phyloP scores from a whole-genome alignment of 1,140 invertebrate genomes.

The Phocides pigmalion region DNA sequence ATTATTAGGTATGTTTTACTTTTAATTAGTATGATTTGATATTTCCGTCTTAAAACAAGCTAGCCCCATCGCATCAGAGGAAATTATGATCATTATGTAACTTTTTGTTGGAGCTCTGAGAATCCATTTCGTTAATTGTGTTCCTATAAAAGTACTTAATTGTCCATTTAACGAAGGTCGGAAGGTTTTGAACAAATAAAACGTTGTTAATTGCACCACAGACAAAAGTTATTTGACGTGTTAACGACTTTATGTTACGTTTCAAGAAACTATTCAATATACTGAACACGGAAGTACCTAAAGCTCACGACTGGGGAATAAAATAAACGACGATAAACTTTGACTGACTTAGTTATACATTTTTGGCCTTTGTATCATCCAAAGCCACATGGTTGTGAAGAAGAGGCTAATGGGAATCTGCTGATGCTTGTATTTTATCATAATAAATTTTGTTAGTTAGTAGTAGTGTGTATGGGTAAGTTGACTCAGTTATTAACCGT shows the following conservation, averaged over 20 bases:
- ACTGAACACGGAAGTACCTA: too few species aligned
- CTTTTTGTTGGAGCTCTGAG: constrained; percentile 20
- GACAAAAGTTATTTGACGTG: constrained; percentile 7
- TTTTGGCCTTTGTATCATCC: too few species aligned
- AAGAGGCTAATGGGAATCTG: too few species aligned
- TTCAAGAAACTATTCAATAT: not conserved
- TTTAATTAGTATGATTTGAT: constrained; percentile 68
- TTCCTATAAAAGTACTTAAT: constrained; percentile 22
- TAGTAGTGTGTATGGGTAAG: too few species aligned
- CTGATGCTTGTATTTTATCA: too few species aligned
- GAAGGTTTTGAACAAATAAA: constrained; percentile 17
- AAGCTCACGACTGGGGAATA: too few species aligned
- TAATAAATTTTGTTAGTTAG: too few species aligned
- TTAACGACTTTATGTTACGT: not conserved
- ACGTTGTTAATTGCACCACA: constrained; percentile 18
- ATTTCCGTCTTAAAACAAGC: constrained; percentile 56
- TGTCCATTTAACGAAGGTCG: constrained; percentile 26
- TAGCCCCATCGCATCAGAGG: not conserved
- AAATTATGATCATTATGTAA: constrained; percentile 37
- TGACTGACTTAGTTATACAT: too few species aligned
- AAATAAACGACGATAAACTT: too few species aligned
- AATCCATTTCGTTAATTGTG: constrained; percentile 27
- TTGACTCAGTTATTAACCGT: too few species aligned
- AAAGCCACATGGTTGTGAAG: too few species aligned
- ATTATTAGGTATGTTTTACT: constrained; percentile 56